Evolutionary conservation across 2,888 invertebrate species (phyloP), one percentile per base, ranked within the genome.

Genomic region (Aricia artaxerxes): DNA sequence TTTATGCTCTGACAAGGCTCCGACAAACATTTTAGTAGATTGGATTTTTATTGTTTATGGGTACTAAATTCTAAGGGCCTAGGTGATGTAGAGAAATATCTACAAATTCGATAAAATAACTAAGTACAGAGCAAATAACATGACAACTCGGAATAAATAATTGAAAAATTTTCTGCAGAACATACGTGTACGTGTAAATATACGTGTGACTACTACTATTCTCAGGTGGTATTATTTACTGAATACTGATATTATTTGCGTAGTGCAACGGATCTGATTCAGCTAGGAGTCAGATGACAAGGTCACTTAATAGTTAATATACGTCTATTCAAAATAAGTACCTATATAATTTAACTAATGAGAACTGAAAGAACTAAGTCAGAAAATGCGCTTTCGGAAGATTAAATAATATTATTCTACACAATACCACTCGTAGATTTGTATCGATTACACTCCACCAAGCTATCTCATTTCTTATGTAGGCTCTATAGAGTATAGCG

Each of bases 1-100:
- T 76, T 57, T 76, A 76, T 76, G 76, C 35, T 57, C 76, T 7
- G 24, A 76, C 35, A 49, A 76, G 57, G 76, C 35, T 57, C 76
- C 16, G 24, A 76, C 35, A 49, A 76, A 76, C 35, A 57, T 31
- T 9, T 69, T 13, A 69, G 69, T 69, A 35, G 69, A 38, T 38
- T 38, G 16, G 35, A 35, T 35, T 38, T 69, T 69, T 69, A 38
- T 38, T 69, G 35, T 38, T 35, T 69, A 13, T 53, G 13, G 49
- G 64, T 64, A 64, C 64, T 64, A 64, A 31, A 31, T 64, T 9
- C 24, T 24, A 61, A 24, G 24, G 61, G 24, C 60, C 60, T 61
- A 64, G 0, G n/a, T 31, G 3, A 35, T 31, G 31, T 31, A 31
- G 64, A 31, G 61, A 31, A 64, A 64, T 24, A 64, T 64, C 11